Percentiles rank a stretch among this genome's conserved stretches.
These are phyloP conservation scores for Mythimna pallens DNA, from an alignment of 2,888 invertebrate species.

Conservation along the genomic window DNA sequence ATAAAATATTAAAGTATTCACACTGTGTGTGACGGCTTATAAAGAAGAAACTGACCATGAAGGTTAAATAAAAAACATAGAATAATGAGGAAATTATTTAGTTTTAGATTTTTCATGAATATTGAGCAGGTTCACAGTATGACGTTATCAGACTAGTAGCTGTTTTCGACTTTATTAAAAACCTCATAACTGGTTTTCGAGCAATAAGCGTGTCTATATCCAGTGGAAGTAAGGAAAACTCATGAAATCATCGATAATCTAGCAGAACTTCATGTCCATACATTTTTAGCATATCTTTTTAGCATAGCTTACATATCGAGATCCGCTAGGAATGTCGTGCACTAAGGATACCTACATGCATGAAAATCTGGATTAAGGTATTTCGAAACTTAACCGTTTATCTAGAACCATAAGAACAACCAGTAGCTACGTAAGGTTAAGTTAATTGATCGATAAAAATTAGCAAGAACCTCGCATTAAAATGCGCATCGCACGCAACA, in stretches of 20 bases:
- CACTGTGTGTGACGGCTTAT: too few relatives aligned
- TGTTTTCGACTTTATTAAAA: not conserved
- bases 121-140: not conserved
- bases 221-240: not conserved
- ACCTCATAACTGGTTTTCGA: not conserved
- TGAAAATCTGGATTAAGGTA: slow-evolving; percentile 22
- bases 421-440: slow-evolving; percentile 25
- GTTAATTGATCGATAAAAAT: slow-evolving; percentile 63
- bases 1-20: too few relatives aligned
- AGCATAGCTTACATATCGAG: not conserved
- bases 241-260: not conserved
- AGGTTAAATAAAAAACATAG: not conserved
- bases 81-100: not conserved
- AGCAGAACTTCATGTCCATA: not conserved
- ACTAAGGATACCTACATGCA: slow-evolving; percentile 11
- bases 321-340: slow-evolving; percentile 39
- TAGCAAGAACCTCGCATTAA: slow-evolving; percentile 57
- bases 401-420: slow-evolving; percentile 5
- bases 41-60: not conserved
- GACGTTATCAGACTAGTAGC: not conserved
- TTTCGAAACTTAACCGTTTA: slow-evolving; percentile 16
- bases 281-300: not conserved
- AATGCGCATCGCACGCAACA: slow-evolving; percentile 36
- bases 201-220: not conserved
- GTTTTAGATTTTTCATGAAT: not conserved